Percentiles rank a stretch among this genome's conserved stretches.
Evolutionary conservation across 1,140 invertebrate genomes (phyloP).

Genomic region (Rhynchophorus ferrugineus): DNA sequence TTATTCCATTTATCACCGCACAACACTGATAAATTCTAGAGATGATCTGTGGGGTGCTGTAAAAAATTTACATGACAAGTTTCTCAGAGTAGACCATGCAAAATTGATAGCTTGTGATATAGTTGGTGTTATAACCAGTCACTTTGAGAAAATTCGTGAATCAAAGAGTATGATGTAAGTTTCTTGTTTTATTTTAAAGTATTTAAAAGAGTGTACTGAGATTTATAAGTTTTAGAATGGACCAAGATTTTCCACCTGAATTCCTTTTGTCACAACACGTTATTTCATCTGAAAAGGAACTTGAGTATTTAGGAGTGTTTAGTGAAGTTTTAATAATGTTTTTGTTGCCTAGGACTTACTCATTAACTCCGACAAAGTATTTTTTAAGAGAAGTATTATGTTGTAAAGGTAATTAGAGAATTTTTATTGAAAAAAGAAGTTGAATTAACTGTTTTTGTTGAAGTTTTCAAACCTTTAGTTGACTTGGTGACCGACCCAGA

Average conservation of each 20-base stretch:
- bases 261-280: conserved; percentile 73
- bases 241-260: conserved; percentile 53
- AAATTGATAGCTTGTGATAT: conserved; percentile 77
- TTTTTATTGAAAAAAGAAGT: no score
- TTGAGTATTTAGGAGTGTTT: conserved; percentile 72
- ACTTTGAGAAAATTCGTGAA: conserved; percentile 78
- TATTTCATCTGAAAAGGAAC: conserved; percentile 61
- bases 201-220: no score
- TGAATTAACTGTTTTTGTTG: no score
- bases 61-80: conserved; percentile 64
- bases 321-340: conserved; percentile 75
- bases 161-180: conserved; percentile 67
- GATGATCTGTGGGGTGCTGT: conserved; percentile 75
- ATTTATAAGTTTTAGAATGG: conserved; percentile 49
- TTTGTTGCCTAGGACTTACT: conserved; percentile 73
- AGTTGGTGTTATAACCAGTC: conserved; percentile 67
- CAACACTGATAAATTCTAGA: no score
- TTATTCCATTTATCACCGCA: no score
- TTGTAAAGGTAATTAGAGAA: conserved; percentile 60
- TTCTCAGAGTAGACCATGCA: conserved; percentile 68
- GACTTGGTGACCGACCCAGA: conserved; percentile 81
- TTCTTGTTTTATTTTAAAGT: conserved; percentile 11
- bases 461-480: conserved; percentile 77
- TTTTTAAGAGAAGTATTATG: conserved; percentile 75
- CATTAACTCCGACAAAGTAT: conserved; percentile 64